Conservation (phyloP, 2,797 vertebrate species). For the Acanthurus lineatus region DNA sequence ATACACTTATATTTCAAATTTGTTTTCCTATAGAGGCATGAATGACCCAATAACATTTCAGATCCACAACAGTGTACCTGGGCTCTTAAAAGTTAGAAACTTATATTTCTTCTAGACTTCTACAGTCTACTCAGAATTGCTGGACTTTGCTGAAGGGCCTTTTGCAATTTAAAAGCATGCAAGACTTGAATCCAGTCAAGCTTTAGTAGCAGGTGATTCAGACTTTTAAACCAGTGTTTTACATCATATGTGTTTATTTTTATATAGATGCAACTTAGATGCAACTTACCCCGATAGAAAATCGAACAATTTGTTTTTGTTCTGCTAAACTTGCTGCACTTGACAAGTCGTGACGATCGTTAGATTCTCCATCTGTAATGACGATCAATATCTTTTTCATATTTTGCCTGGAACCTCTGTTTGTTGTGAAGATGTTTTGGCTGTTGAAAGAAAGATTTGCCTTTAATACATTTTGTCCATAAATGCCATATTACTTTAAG, state of each 20-base stretch:
- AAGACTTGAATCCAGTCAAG: not conserved
- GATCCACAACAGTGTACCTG: too few relatives aligned
- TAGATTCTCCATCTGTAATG: slow-evolving; percentile 81
- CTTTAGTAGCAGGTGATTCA: not conserved
- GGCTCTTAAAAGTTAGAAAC: too few relatives aligned
- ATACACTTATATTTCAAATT: too few relatives aligned
- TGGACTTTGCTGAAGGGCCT: too few relatives aligned
- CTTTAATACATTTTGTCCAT: not conserved
- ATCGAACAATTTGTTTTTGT: slow-evolving; percentile 55
- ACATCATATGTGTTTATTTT: too few relatives aligned
- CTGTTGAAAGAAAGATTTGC: slow-evolving; percentile 58
- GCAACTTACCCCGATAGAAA: slow-evolving; percentile 81
- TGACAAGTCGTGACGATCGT: accelerated
- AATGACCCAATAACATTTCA: too few relatives aligned
- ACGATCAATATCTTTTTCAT: slow-evolving; percentile 80
- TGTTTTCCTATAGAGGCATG: too few relatives aligned
- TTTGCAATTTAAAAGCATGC: too few relatives aligned
- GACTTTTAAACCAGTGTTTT: too few relatives aligned
- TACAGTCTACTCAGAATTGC: too few relatives aligned
- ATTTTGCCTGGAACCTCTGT: slow-evolving; percentile 32
- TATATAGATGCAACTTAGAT: too few relatives aligned
- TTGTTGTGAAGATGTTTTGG: not conserved
- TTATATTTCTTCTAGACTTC: too few relatives aligned
- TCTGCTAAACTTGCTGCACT: accelerated
- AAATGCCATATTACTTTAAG: not conserved